Base-by-base conservation (phyloP, 2,888 invertebrate genomes). In the Macrostomum cliftonense region DNA sequence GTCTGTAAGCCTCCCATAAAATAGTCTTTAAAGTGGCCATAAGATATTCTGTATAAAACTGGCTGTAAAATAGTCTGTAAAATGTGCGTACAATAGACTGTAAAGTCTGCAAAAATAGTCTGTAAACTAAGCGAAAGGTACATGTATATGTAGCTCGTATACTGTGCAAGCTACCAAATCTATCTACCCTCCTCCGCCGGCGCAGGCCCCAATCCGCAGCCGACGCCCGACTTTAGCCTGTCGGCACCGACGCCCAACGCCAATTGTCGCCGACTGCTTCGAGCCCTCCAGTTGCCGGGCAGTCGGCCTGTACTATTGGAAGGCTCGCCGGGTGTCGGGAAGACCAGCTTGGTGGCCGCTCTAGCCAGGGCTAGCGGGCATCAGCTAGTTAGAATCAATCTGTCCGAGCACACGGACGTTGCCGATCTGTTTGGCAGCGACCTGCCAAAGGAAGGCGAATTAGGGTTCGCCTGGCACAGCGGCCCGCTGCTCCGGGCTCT, bases 341-440 rank as follows among this genome's bases (percentile, higher is more conserved):
- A 99, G 72, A 95, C 95, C 0, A 89, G 89, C 57, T 75, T 93
- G 49, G 83, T 99, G 1, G 79, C 81, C 47, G 88, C 88, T 21
- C 73, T 97, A 39, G 91, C 93, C 0, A 80, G 78, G 62, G 78
- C 79, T 11, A 79, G 87, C 1, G 83, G 86, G 1, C 79, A 87
- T 65, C 76, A 78, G 61, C 77, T 95, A 37, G 79, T 88, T 49
- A 76, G 97, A 43, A 87, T 99, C 52, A 99, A 99, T 75, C 76
- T 99, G 44, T 95, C 95, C 45, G 97, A 99, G 63, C 97, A 99
- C 73, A 99, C 97, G 38, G 97, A 99, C 70, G 79, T 97, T 47
- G 83, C 86, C 12, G 99, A 99, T 73, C 74, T 99, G 42, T 99
- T 99, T 70, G 99, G 97, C 20, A 84, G 91, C 2, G 97, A 99